These are phyloP conservation scores for Rhinatrema bivittatum DNA, from an alignment of 2,797 vertebrate species.

Conservation along the genomic window DNA sequence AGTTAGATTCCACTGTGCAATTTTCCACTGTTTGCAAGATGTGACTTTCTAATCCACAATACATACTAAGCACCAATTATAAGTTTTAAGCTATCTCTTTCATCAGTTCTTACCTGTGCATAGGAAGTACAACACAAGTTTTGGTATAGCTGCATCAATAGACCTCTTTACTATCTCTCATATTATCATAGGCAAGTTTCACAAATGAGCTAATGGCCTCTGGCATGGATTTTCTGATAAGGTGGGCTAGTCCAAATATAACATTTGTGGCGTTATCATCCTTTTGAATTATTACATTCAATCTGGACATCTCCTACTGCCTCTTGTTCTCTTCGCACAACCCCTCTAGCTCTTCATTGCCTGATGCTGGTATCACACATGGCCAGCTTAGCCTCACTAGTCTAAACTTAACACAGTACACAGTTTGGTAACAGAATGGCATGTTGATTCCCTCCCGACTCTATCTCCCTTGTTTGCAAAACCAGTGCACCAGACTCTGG, in stretches of 20 bases:
- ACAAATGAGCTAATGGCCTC: conserved; percentile 49
- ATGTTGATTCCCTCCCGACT: conserved; percentile 76
- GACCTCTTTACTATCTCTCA: conserved; percentile 41
- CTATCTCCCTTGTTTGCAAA: conserved; percentile 76
- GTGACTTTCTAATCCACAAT: background rate
- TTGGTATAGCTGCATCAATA: too few relatives aligned
- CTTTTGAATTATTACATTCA: conserved; percentile 46
- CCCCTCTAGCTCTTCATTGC: conserved; percentile 49
- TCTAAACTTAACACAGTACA: conserved; percentile 55
- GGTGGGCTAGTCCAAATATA: conserved; percentile 41
- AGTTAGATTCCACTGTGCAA: conserved; percentile 8
- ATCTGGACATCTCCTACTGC: conserved; percentile 47
- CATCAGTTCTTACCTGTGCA: conserved; percentile 29
- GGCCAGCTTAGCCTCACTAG: conserved; percentile 54
- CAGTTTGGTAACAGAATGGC: conserved; percentile 79
- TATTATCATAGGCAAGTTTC: conserved; percentile 55
- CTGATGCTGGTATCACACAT: conserved; percentile 55
- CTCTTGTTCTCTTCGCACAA: conserved; percentile 32
- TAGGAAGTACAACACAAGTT: conserved; percentile 13
- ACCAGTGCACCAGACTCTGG: conserved; percentile 76
- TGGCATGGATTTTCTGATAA: conserved; percentile 50
- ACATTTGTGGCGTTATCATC: conserved; percentile 49
- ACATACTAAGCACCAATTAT: background rate
- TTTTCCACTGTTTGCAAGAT: background rate
- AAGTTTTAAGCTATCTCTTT: background rate